Conservation (phyloP, 1,140 invertebrate genomes). For the Philotrypesis tridentata region DNA sequence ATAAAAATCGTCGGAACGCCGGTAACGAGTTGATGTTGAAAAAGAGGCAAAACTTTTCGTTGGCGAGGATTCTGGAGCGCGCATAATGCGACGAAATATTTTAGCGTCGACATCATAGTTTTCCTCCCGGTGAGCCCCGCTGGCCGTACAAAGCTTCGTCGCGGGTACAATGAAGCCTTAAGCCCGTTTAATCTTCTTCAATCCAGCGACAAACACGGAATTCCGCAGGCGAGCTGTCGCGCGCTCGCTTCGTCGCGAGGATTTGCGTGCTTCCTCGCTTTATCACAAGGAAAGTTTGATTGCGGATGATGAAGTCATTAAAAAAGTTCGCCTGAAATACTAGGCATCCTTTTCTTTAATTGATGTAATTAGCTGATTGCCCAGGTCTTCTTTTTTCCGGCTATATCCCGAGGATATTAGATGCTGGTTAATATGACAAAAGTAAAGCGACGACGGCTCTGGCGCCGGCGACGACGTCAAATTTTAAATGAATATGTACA, state of each 20-base stretch:
- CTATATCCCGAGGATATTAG: slow-evolving; percentile 1
- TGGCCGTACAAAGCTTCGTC: slow-evolving; percentile 6
- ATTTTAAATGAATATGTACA: slow-evolving; percentile 17
- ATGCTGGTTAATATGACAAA: slow-evolving; percentile 14
- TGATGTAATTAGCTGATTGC: slow-evolving; percentile 24
- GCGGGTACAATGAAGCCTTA: slow-evolving; percentile 16
- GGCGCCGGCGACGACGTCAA: not conserved
- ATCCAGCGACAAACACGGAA: slow-evolving; percentile 29
- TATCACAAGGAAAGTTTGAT: slow-evolving; percentile 34
- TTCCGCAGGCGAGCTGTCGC: slow-evolving; percentile 19
- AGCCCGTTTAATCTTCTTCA: slow-evolving; percentile 30
- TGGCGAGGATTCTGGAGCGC: not conserved
- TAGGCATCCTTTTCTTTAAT: slow-evolving; percentile 13
- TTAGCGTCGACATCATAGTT: not conserved
- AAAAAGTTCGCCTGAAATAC: slow-evolving; percentile 23
- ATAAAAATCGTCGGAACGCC: no score
- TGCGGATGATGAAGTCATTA: slow-evolving; percentile 34
- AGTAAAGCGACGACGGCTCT: not conserved
- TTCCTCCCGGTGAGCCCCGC: not conserved
- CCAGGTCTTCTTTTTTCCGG: not conserved
- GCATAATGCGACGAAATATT: slow-evolving; percentile 10
- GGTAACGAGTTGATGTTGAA: slow-evolving; percentile 15
- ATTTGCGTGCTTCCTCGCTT: slow-evolving; percentile 40
- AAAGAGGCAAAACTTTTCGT: not conserved
- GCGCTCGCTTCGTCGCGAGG: not conserved